A percentile compares a stretch with the other conserved stretches of the same genome.
Evolutionary conservation across 2,113 vertebrate genomes (phyloP).

Genomic region (Zapornia atra): DNA sequence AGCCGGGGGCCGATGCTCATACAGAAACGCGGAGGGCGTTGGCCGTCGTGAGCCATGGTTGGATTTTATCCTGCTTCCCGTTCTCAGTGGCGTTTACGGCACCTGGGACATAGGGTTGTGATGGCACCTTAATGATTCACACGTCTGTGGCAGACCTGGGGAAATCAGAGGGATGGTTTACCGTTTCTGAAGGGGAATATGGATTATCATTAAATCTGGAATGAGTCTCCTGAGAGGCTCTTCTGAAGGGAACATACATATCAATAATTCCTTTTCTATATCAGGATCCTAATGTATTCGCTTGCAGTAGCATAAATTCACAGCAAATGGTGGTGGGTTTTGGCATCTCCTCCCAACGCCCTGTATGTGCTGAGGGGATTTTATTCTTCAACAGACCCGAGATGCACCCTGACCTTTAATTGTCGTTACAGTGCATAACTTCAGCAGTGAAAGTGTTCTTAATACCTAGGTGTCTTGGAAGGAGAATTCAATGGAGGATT

Average conservation of each 20-base stretch:
- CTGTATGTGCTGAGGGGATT: not conserved
- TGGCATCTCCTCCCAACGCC: not conserved
- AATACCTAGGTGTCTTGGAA: not conserved
- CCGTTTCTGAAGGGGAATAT: constrained; percentile 63
- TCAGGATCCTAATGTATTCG: constrained; percentile 38
- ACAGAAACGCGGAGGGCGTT: not conserved
- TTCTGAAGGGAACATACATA: constrained; percentile 60
- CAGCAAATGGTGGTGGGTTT: not conserved
- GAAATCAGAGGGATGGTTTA: constrained; percentile 40
- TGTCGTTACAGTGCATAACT: not conserved
- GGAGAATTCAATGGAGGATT: too few species aligned
- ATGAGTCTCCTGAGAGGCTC: constrained; percentile 67
- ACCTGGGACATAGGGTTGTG: not conserved
- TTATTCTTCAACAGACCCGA: not conserved
- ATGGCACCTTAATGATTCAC: constrained; percentile 43
- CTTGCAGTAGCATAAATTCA: constrained; percentile 55
- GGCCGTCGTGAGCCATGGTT: constrained; percentile 28
- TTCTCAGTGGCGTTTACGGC: constrained; percentile 17
- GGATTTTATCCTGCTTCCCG: constrained; percentile 58
- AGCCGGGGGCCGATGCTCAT: not conserved
- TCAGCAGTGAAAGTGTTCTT: not conserved
- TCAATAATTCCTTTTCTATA: constrained; percentile 55
- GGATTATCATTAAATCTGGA: constrained; percentile 73
- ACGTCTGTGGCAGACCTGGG: constrained; percentile 15
- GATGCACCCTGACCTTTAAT: not conserved